Conservation (phyloP, 2,888 invertebrate species). For the Abrostola triplasia region DNA sequence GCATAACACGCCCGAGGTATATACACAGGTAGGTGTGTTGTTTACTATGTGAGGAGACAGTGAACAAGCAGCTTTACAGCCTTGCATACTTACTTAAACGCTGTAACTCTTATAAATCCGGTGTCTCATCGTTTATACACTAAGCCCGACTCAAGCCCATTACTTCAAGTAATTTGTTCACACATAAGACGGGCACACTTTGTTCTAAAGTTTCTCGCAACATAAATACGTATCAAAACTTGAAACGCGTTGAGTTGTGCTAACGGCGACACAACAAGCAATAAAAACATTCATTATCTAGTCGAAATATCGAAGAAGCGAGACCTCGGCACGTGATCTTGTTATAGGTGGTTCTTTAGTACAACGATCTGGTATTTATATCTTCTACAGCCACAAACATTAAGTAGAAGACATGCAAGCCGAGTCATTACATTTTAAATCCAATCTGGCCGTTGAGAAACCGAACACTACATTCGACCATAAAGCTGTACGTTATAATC, state of each 20-base stretch:
- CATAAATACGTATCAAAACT: slow-evolving; percentile 4
- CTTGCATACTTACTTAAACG: not conserved
- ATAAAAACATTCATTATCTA: slow-evolving; percentile 66
- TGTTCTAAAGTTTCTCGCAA: not conserved
- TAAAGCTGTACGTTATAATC: slow-evolving; percentile 25
- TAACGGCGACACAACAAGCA: slow-evolving; percentile 61
- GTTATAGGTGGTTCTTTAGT: slow-evolving; percentile 57
- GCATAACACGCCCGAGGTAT: too few species aligned
- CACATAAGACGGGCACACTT: not conserved
- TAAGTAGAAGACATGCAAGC: not conserved
- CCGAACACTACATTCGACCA: slow-evolving; percentile 17
- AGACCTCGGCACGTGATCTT: slow-evolving; percentile 66
- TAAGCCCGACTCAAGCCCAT: not conserved
- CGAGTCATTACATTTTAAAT: slow-evolving; percentile 9
- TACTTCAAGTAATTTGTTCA: not conserved
- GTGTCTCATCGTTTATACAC: not conserved
- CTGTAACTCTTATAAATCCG: not conserved
- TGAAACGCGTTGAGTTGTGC: slow-evolving; percentile 20
- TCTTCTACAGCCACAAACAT: slow-evolving; percentile 22
- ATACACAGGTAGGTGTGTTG: too few species aligned
- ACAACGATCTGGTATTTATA: slow-evolving; percentile 57
- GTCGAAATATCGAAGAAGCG: slow-evolving; percentile 60
- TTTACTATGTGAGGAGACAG: not conserved
- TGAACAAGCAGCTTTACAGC: not conserved
- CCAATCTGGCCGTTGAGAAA: slow-evolving; percentile 21